phyloP scores from a whole-genome alignment of 1,140 invertebrate genomes.

The Polypedilum pembai region DNA sequence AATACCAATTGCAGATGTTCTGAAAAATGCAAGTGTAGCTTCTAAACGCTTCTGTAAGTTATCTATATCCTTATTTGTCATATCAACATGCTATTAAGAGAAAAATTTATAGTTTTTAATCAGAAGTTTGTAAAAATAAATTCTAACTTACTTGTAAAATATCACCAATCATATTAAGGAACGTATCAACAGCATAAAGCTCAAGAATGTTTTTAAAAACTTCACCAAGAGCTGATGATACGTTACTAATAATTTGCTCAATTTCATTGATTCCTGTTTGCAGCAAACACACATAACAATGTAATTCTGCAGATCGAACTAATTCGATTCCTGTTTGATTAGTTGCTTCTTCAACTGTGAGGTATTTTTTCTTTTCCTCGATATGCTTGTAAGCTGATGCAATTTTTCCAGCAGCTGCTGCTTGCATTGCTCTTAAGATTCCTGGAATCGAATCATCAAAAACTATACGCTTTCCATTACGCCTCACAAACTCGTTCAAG shows the following conservation, averaged over 20 bases:
- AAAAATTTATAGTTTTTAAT: background rate
- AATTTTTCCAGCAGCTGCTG: slow-evolving; percentile 67
- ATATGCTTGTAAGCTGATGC: slow-evolving; percentile 61
- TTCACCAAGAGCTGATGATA: slow-evolving; percentile 51
- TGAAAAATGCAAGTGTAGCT: slow-evolving; percentile 57
- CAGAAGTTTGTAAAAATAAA: background rate
- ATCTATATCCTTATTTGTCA: slow-evolving; percentile 55
- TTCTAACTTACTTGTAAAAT: slow-evolving; percentile 60
- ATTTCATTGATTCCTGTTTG: slow-evolving; percentile 55
- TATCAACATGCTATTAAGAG: slow-evolving; percentile 55
- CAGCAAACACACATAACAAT: slow-evolving; percentile 68
- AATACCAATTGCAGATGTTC: slow-evolving; percentile 79
- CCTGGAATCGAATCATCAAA: slow-evolving; percentile 58
- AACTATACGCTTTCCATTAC: slow-evolving; percentile 43
- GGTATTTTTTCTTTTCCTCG: slow-evolving; percentile 50
- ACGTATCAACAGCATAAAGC: slow-evolving; percentile 68
- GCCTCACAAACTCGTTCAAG: slow-evolving; percentile 45
- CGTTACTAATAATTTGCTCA: slow-evolving; percentile 40
- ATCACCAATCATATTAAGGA: slow-evolving; percentile 63
- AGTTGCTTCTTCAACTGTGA: slow-evolving; percentile 68
- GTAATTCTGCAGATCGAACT: slow-evolving; percentile 66
- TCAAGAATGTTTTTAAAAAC: slow-evolving; percentile 65
- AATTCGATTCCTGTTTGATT: slow-evolving; percentile 75
- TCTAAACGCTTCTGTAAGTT: slow-evolving; percentile 61
- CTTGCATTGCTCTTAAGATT: slow-evolving; percentile 58